phyloP scores from a whole-genome alignment of 92 coral and sea anemone species.

The Porites divaricata region DNA sequence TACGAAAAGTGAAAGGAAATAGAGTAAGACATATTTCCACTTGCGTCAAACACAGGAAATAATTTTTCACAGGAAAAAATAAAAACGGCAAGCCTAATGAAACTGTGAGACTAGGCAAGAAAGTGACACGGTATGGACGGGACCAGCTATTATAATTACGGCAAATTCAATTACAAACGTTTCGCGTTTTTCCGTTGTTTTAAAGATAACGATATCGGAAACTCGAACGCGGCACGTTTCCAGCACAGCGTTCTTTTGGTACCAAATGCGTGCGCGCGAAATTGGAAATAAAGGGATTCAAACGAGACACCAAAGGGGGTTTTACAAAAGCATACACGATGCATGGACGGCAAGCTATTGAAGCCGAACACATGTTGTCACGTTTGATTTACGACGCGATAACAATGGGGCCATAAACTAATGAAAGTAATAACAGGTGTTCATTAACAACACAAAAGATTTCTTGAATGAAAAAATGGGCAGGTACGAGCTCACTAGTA shows the following conservation, averaged over 20 bases:
- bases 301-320: conserved; percentile 3
- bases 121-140: conserved; percentile 1
- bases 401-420: conserved; percentile 38
- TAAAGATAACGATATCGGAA: not conserved
- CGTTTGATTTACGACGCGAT: conserved; percentile 21
- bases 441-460: conserved; percentile 64
- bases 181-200: conserved; percentile 18
- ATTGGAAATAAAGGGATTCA: conserved; percentile 4
- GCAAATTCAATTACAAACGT: conserved; percentile 12
- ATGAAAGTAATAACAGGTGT: conserved; percentile 50
- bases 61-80: conserved; percentile 12
- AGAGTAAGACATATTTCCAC: conserved; percentile 18
- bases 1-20: conserved; percentile 39
- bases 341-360: conserved; percentile 3
- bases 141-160: not conserved
- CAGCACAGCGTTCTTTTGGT: conserved; percentile 11
- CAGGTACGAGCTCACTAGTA: conserved; percentile 31
- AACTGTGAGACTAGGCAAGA: conserved; percentile 34
- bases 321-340: conserved; percentile 29
- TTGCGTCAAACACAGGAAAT: conserved; percentile 42
- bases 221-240: conserved; percentile 16
- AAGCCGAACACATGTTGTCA: conserved; percentile 27
- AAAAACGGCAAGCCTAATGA: not conserved
- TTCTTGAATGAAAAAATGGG: conserved; percentile 9
- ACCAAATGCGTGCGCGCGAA: conserved; percentile 13